Percentiles rank a stretch among this genome's conserved stretches.
phyloP scores from a whole-genome alignment of 2,888 invertebrate species.

The Mythimna impura region DNA sequence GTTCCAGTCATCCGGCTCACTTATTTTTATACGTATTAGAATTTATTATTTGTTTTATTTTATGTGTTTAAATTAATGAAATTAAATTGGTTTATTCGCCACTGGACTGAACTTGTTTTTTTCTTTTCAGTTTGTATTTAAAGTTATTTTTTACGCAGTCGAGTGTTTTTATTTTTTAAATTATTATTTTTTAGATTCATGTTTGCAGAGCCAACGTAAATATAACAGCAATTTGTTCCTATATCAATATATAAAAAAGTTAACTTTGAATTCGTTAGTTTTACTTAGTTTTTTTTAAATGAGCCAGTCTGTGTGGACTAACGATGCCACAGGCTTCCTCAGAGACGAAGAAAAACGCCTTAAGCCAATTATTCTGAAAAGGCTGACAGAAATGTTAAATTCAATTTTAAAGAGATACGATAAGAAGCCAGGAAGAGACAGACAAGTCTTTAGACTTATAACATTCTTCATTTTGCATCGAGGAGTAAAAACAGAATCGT shows the following conservation, averaged over 20 bases:
- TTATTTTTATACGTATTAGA: no score
- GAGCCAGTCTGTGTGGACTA: neutral
- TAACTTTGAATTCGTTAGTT: neutral
- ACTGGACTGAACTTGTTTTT: no score
- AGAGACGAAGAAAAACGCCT: neutral
- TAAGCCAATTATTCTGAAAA: neutral
- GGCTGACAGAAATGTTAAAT: neutral
- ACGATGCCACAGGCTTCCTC: neutral
- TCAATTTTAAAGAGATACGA: neutral
- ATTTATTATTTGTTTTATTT: no score
- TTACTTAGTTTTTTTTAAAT: neutral
- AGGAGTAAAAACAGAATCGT: slow-evolving; percentile 23
- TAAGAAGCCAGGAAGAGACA: neutral
- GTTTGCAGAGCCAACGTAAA: no score
- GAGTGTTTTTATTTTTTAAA: no score
- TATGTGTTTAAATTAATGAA: no score
- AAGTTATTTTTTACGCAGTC: no score
- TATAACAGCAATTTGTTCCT: neutral
- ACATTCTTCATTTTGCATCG: neutral
- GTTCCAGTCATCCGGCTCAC: no score
- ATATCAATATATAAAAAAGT: neutral
- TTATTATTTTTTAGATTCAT: no score
- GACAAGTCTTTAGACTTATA: slow-evolving; percentile 5
- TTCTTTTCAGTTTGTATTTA: no score
- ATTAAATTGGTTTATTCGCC: no score